Percentiles rank a stretch among this genome's conserved stretches.
These are phyloP conservation scores for Xestia xanthographa DNA, from an alignment of 2,888 invertebrate genomes.

Conservation along the genomic window DNA sequence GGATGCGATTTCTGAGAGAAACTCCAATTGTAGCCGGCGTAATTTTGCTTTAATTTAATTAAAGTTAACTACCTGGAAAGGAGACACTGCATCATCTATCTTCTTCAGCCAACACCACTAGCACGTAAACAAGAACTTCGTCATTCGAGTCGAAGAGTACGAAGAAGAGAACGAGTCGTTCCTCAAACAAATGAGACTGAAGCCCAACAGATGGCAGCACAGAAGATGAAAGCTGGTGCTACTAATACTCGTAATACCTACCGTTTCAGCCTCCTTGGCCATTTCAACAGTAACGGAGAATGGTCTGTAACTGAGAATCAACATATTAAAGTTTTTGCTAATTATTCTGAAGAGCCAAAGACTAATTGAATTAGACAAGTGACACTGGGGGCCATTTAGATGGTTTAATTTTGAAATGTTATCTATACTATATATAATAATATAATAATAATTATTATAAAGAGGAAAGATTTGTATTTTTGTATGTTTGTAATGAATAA, in stretches of 20 bases:
- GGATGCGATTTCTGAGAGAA: neutral
- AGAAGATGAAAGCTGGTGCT: neutral
- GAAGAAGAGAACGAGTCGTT: no score
- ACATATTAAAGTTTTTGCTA: neutral
- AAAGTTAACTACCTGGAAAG: neutral
- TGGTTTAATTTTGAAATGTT: neutral
- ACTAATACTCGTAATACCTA: no score
- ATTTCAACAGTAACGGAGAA: neutral
- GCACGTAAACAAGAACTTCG: neutral
- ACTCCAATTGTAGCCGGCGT: neutral
- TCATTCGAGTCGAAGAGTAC: no score
- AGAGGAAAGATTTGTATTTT: no score
- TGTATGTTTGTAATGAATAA: no score
- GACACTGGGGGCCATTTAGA: neutral
- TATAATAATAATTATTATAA: no score
- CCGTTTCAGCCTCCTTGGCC: neutral
- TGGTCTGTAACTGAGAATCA: no score
- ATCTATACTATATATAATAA: no score
- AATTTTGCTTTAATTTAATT: neutral
- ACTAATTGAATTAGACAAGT: neutral
- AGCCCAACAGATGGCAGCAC: conserved; percentile 34
- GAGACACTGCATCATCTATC: neutral
- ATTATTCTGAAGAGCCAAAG: neutral
- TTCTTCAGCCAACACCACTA: conserved; percentile 4
- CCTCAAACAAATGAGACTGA: neutral